Conservation (phyloP, 2,888 invertebrate genomes). For the Acanthoscelides obtectus region DNA sequence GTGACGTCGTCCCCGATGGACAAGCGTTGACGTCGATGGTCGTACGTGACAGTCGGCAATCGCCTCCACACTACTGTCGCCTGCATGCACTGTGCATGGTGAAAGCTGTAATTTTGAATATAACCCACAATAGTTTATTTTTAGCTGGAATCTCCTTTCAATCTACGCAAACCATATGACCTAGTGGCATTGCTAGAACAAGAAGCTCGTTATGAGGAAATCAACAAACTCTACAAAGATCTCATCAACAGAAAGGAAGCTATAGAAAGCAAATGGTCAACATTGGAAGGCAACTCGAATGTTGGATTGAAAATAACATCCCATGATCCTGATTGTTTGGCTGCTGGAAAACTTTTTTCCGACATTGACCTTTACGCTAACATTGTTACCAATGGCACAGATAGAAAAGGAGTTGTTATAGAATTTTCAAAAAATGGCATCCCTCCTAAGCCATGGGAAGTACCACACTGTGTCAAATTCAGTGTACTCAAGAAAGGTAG, state of each 20-base stretch:
- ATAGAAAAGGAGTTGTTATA: conserved; percentile 48
- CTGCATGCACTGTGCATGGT: too few relatives aligned
- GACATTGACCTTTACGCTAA: conserved; percentile 65
- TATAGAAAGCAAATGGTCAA: conserved; percentile 58
- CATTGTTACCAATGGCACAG: conserved; percentile 55
- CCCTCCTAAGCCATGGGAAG: conserved; percentile 35
- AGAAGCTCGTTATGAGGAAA: conserved; percentile 61
- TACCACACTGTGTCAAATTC: conserved; percentile 38
- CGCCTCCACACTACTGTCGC: too few relatives aligned
- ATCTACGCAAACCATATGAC: conserved; percentile 68
- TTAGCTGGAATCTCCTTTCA: conserved; percentile 69
- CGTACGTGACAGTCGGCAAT: too few relatives aligned
- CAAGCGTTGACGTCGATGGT: too few relatives aligned
- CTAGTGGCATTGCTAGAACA: conserved; percentile 71
- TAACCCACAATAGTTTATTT: too few relatives aligned
- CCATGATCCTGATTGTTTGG: conserved; percentile 61
- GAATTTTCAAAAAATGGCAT: conserved; percentile 27
- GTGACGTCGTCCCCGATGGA: too few relatives aligned
- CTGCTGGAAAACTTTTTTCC: conserved; percentile 59
- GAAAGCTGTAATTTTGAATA: too few relatives aligned
- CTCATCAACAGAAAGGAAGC: conserved; percentile 58
- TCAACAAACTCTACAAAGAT: conserved; percentile 59
- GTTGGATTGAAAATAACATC: conserved; percentile 56
- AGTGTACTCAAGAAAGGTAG: conserved; percentile 19
- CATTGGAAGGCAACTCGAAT: conserved; percentile 57